phyloP scores from a whole-genome alignment of 2,113 vertebrate genomes.

The Muscicapa adusta region DNA sequence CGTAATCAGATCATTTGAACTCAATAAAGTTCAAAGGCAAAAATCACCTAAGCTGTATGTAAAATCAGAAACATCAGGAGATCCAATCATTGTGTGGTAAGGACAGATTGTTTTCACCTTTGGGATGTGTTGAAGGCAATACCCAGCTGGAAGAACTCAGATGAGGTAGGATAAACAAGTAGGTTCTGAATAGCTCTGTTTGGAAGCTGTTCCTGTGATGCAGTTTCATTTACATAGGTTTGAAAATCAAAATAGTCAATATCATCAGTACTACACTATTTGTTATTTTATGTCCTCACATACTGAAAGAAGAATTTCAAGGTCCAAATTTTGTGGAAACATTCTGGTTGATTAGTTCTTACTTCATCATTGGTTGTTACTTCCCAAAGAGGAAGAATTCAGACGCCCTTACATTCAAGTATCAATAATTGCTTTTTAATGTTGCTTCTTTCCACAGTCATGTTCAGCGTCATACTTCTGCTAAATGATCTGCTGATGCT shows the following conservation, averaged over 20 bases:
- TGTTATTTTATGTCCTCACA: neutral
- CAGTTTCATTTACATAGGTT: neutral
- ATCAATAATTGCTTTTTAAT: neutral
- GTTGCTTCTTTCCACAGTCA: neutral
- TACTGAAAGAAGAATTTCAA: neutral
- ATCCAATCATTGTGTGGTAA: neutral
- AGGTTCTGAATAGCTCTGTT: neutral
- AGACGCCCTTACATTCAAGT: neutral
- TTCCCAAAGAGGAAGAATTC: neutral
- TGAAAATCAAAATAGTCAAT: neutral
- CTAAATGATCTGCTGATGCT: neutral
- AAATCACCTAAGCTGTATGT: neutral
- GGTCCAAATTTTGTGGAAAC: neutral
- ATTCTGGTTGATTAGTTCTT: neutral
- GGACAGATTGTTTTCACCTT: neutral
- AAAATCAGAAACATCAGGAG: neutral
- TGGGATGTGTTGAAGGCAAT: neutral
- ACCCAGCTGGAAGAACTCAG: neutral
- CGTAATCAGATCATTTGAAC: neutral
- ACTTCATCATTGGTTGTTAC: neutral
- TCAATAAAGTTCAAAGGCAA: neutral
- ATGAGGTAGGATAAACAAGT: neutral
- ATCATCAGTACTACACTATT: neutral
- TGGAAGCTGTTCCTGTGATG: neutral
- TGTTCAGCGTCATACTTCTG: neutral